phyloP scores from a whole-genome alignment of 1,140 invertebrate species.

The Caenorhabditis remanei region DNA sequence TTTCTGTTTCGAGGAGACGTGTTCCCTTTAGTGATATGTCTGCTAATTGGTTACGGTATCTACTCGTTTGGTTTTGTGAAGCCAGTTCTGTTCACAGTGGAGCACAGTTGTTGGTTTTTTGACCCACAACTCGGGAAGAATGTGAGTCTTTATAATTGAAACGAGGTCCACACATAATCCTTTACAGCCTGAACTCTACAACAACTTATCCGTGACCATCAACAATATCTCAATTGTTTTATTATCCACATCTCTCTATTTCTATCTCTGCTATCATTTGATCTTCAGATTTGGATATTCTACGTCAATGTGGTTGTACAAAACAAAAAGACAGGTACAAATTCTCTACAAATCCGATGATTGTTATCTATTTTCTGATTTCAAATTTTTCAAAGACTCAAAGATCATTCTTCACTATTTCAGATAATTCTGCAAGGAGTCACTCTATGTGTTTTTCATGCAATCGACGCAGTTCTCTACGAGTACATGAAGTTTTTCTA shows the following conservation, averaged over 20 bases:
- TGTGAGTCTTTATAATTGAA: background rate
- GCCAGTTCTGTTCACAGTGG: background rate
- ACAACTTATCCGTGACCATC: background rate
- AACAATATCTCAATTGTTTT: slow-evolving; percentile 17
- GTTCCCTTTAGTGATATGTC: background rate
- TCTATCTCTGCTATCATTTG: slow-evolving; percentile 7
- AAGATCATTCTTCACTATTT: background rate
- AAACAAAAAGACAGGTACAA: slow-evolving; percentile 17
- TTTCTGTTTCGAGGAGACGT: background rate
- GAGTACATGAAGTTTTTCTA: slow-evolving; percentile 53
- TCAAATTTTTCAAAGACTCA: background rate
- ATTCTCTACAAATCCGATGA: background rate
- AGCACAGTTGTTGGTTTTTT: slow-evolving; percentile 4
- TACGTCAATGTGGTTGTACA: slow-evolving; percentile 12
- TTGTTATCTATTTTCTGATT: background rate
- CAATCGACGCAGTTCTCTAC: background rate
- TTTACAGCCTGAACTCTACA: slow-evolving; percentile 9
- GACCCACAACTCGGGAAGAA: slow-evolving; percentile 28
- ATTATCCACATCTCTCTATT: background rate
- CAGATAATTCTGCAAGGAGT: slow-evolving; percentile 45
- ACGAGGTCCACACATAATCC: background rate
- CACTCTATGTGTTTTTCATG: slow-evolving; percentile 46
- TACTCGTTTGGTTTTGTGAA: background rate
- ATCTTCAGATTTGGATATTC: slow-evolving; percentile 38
- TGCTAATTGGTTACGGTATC: background rate